Evolutionary conservation across 2,113 vertebrate genomes (phyloP).

Genomic region (Pavo muticus): DNA sequence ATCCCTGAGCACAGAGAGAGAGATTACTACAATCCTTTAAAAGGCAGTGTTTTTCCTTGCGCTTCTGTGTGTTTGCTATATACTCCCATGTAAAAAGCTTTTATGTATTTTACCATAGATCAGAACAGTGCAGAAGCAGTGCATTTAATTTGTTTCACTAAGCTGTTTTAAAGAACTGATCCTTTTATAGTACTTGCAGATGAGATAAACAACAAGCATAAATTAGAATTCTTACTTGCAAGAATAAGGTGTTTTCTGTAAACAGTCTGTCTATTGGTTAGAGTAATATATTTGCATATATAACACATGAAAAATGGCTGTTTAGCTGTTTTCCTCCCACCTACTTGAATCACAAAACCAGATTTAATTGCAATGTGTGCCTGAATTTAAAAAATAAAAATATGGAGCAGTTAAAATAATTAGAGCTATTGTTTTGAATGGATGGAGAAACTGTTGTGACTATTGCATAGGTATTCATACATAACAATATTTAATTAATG

Average conservation of each 20-base stretch:
- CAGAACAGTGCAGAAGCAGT: neutral
- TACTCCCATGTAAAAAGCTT: fast-evolving
- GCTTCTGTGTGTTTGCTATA: neutral
- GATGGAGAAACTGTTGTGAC: neutral
- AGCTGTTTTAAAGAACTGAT: neutral
- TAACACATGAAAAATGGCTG: neutral
- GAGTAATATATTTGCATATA: neutral
- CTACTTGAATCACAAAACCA: neutral
- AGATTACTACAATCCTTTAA: neutral
- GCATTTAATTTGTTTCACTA: neutral
- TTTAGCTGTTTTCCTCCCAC: neutral
- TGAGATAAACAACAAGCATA: neutral
- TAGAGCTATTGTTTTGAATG: neutral
- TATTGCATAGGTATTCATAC: neutral
- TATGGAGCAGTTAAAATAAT: neutral
- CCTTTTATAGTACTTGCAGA: neutral
- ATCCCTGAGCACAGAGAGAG: neutral
- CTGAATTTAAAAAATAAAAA: neutral
- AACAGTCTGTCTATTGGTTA: neutral
- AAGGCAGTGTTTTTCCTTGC: neutral
- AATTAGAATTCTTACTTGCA: neutral
- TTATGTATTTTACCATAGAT: neutral
- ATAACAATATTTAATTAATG: neutral
- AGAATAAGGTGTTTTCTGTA: neutral
- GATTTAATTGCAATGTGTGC: neutral